Percentiles rank a stretch among this genome's conserved stretches.
phyloP scores from a whole-genome alignment of 2,888 invertebrate species.

The Macrosoma leucophasiata region DNA sequence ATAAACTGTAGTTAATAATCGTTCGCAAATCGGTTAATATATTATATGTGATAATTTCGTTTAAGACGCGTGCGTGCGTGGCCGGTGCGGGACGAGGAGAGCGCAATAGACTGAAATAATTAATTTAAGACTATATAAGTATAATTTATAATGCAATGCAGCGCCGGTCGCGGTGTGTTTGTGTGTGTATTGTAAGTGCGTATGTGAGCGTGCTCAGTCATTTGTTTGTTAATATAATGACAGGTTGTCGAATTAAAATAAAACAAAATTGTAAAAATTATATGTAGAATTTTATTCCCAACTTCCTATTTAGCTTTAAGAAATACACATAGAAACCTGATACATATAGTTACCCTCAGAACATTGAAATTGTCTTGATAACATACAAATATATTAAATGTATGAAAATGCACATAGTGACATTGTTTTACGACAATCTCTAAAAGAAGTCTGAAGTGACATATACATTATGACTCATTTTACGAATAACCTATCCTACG shows the following conservation, averaged over 20 bases:
- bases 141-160: constrained; percentile 79
- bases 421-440: too few relatives aligned
- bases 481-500: too few relatives aligned
- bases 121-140: constrained; percentile 77
- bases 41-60: constrained; percentile 81
- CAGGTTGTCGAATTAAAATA: constrained; percentile 85
- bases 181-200: constrained; percentile 77
- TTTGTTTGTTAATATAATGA: constrained; percentile 82
- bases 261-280: constrained; percentile 72
- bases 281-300: constrained; percentile 43
- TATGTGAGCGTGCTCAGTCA: constrained; percentile 79
- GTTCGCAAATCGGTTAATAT: constrained; percentile 79
- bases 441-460: too few relatives aligned
- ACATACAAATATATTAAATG: too few relatives aligned
- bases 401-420: too few relatives aligned
- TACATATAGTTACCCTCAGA: too few relatives aligned
- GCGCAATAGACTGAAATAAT: constrained; percentile 78
- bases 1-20: constrained; percentile 66
- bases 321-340: too few relatives aligned
- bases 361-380: too few relatives aligned
- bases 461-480: too few relatives aligned
- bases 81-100: constrained; percentile 75
- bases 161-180: constrained; percentile 79
- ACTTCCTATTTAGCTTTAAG: neutral
- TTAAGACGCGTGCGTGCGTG: constrained; percentile 73